phyloP scores from a whole-genome alignment of 2,113 vertebrate species.

The Neogobius melanostomus region DNA sequence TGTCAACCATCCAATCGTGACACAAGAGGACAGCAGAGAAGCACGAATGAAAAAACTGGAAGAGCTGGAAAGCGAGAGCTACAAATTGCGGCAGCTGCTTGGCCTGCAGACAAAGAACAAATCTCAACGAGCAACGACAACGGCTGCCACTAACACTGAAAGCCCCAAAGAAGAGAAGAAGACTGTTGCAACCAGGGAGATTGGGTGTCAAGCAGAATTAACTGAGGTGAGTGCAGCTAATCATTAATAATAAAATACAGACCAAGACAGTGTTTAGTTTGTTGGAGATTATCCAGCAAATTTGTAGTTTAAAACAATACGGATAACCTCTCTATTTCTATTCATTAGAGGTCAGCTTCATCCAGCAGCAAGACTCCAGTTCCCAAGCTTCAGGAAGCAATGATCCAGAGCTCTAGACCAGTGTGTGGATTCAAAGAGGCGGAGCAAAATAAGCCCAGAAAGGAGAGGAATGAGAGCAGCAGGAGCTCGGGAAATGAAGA shows the following conservation, averaged over 20 bases:
- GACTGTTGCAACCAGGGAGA: constrained; percentile 20
- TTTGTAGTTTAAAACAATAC: neutral
- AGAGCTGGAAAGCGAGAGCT: constrained; percentile 63
- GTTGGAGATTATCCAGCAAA: neutral
- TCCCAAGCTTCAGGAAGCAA: constrained; percentile 5
- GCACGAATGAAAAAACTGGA: constrained; percentile 53
- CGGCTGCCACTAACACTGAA: neutral
- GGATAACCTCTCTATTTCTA: neutral
- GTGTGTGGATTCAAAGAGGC: constrained; percentile 6
- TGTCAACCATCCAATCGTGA: constrained; percentile 13
- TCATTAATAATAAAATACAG: neutral
- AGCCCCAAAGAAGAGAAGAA: neutral
- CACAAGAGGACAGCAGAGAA: constrained; percentile 35
- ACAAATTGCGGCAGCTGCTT: constrained; percentile 58
- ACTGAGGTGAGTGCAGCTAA: constrained; percentile 42
- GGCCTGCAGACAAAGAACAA: constrained; percentile 52
- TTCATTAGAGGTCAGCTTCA: constrained; percentile 46
- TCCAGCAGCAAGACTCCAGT: neutral
- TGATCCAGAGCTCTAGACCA: constrained; percentile 6
- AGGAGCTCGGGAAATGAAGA: constrained; percentile 33
- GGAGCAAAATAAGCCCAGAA: constrained; percentile 41
- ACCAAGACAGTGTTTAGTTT: neutral
- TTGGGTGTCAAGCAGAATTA: constrained; percentile 43
- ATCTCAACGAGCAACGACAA: constrained; percentile 45
- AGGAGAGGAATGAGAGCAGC: constrained; percentile 45